These are phyloP conservation scores for Orchesella flavescens DNA, from an alignment of 2,888 invertebrate genomes.

Conservation along the genomic window DNA sequence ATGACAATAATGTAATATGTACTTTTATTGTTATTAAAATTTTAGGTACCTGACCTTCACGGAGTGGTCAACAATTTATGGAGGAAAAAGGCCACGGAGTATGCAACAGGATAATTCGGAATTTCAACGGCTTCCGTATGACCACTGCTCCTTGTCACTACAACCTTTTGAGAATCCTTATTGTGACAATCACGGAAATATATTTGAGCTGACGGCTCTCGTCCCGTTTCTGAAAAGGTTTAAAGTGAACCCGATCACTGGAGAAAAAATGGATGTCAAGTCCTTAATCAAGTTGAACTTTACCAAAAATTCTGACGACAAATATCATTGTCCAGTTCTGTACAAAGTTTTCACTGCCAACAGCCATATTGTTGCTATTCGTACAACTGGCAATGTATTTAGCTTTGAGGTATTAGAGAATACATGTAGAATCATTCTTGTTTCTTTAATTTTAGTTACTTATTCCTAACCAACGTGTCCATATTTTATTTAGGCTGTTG, in stretches of 20 bases:
- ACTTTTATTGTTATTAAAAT: conserved; percentile 12
- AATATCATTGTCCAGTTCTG: conserved; percentile 94
- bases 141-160: conserved; percentile 92
- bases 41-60: conserved; percentile 88
- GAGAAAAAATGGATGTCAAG: conserved; percentile 89
- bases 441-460: background rate
- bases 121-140: conserved; percentile 93
- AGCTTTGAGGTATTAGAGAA: conserved; percentile 81
- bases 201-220: conserved; percentile 92
- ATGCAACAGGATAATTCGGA: conserved; percentile 76
- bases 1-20: too few species aligned
- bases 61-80: conserved; percentile 92
- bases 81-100: conserved; percentile 82
- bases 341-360: conserved; percentile 94
- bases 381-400: conserved; percentile 95
- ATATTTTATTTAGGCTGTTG: conserved; percentile 83
- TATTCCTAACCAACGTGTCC: too few species aligned
- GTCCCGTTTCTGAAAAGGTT: conserved; percentile 90
- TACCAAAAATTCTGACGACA: conserved; percentile 86
- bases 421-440: background rate
- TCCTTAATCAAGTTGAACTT: conserved; percentile 89
- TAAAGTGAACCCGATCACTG: conserved; percentile 94
- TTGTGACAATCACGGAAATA: conserved; percentile 90
- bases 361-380: conserved; percentile 92
- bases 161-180: conserved; percentile 94